Percentiles rank a stretch among this genome's conserved stretches.
phyloP scores from a whole-genome alignment of 1,140 invertebrate genomes.

The Pseudoatta argentina region DNA sequence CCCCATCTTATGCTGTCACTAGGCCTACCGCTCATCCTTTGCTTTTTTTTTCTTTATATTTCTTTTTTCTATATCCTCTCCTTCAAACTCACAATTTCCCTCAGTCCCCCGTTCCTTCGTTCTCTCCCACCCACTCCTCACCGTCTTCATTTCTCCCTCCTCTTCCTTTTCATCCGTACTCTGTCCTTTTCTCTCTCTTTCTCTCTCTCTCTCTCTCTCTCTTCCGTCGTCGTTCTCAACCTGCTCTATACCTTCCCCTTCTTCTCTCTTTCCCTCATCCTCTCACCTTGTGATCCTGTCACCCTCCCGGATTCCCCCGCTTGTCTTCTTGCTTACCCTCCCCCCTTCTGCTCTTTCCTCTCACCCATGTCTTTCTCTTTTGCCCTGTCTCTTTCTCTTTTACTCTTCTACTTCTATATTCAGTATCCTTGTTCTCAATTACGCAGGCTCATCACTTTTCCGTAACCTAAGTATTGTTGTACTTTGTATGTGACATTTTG shows the following conservation, averaged over 20 bases:
- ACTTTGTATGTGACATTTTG: constrained; percentile 43
- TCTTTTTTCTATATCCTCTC: constrained; percentile 24
- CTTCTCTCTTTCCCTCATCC: constrained; percentile 32
- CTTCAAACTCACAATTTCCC: constrained; percentile 28
- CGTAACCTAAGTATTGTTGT: constrained; percentile 55
- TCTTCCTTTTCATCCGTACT: neutral
- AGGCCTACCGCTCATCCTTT: neutral
- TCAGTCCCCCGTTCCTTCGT: constrained; percentile 46
- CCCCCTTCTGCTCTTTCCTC: constrained; percentile 14
- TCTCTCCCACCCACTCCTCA: constrained; percentile 28
- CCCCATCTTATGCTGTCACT: constrained; percentile 2
- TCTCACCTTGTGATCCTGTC: constrained; percentile 44
- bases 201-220: neutral
- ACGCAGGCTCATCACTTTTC: constrained; percentile 36
- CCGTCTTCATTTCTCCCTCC: constrained; percentile 33
- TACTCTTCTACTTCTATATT: constrained; percentile 36
- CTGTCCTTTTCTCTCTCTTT: neutral
- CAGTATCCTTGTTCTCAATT: constrained; percentile 37
- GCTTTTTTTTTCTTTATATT: neutral
- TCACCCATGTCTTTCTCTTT: constrained; percentile 19
- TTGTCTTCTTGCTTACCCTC: constrained; percentile 38
- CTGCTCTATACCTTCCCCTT: no score
- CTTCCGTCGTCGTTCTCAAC: no score
- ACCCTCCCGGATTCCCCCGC: constrained; percentile 43
- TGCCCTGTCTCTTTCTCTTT: neutral